Evolutionary conservation across 2,888 invertebrate species (phyloP).

Genomic region (Mongoloraphidia duomilia): DNA sequence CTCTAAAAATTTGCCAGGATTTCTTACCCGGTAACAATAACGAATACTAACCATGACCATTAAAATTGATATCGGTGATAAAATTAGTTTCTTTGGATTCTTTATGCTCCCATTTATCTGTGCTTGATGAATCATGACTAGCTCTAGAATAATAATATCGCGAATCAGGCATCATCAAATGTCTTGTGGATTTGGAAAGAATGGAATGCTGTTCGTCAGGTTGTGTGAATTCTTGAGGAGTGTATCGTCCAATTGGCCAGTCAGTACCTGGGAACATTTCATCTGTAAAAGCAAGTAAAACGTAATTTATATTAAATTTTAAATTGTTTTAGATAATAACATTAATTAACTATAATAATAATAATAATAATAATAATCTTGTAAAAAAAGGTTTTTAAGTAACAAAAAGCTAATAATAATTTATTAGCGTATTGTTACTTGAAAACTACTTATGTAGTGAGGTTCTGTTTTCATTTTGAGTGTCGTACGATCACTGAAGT

Average conservation of each 20-base stretch:
- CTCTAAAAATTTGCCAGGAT: neutral
- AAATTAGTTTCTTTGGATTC: neutral
- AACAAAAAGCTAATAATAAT: too few relatives aligned
- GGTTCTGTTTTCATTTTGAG: too few relatives aligned
- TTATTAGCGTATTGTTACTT: too few relatives aligned
- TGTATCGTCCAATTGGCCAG: constrained; percentile 60
- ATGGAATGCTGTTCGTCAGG: constrained; percentile 59
- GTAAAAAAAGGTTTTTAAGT: too few relatives aligned
- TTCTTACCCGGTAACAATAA: neutral
- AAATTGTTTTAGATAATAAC: neutral
- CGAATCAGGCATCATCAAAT: constrained; percentile 53
- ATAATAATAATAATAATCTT: too few relatives aligned
- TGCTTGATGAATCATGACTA: neutral
- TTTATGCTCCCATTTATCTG: neutral
- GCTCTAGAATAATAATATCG: constrained; percentile 44
- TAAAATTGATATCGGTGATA: constrained; percentile 5
- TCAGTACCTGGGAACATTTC: constrained; percentile 58
- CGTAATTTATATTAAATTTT: constrained; percentile 15
- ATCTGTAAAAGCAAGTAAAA: constrained; percentile 30
- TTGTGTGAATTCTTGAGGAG: constrained; percentile 64
- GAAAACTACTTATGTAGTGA: too few relatives aligned
- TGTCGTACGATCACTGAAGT: too few relatives aligned
- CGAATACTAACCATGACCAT: constrained; percentile 2
- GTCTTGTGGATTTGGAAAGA: constrained; percentile 65
- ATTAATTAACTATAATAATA: too few relatives aligned